Conservation (phyloP, 2,113 vertebrate species). For the Cyanoramphus novaezelandiae region DNA sequence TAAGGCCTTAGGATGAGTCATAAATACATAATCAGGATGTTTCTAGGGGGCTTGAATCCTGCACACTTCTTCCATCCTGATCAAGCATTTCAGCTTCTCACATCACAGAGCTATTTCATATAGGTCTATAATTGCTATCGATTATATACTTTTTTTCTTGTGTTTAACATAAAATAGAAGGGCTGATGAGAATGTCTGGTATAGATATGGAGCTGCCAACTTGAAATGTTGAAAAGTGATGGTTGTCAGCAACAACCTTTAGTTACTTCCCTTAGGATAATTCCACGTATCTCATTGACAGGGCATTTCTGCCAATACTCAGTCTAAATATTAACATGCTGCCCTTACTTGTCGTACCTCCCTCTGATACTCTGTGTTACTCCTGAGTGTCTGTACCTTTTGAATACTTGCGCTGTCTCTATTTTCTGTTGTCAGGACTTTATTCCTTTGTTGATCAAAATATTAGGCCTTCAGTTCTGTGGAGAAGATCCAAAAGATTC, state of each 20-base stretch:
- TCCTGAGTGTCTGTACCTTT: background rate
- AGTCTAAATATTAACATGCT: slow-evolving; percentile 2
- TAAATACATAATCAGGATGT: background rate
- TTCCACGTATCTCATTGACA: background rate
- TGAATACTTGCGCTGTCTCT: background rate
- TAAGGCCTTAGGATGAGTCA: background rate
- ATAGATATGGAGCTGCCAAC: background rate
- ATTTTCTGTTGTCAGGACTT: background rate
- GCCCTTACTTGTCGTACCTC: background rate
- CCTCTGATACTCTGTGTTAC: background rate
- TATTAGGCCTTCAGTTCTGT: background rate
- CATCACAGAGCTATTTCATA: background rate
- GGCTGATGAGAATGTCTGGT: background rate
- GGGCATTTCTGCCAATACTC: slow-evolving; percentile 10
- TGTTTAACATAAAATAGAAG: background rate
- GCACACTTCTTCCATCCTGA: background rate
- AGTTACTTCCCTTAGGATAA: slow-evolving; percentile 3
- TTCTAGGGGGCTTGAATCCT: background rate
- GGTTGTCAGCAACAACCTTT: background rate
- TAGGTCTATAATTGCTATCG: background rate
- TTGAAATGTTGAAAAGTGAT: background rate
- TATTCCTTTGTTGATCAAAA: background rate
- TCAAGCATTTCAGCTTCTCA: background rate
- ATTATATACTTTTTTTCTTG: background rate
- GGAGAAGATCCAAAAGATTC: background rate